Evolutionary conservation across 2,888 invertebrate genomes (phyloP).

Genomic region (Aromia moschata): DNA sequence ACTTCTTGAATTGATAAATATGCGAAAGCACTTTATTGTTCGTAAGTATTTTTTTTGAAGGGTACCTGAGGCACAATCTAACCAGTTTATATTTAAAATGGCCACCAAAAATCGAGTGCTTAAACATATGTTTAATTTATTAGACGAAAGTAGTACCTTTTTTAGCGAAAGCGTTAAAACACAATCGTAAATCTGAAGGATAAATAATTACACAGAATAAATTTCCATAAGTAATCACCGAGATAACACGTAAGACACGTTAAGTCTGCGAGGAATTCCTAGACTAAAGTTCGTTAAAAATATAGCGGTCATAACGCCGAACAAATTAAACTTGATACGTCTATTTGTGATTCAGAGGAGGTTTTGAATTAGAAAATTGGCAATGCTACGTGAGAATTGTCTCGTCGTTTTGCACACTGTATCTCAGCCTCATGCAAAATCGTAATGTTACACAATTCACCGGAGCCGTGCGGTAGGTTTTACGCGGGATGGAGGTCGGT

Average conservation of each 20-base stretch:
- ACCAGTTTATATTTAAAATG: too few species aligned
- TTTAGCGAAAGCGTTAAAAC: slow-evolving; percentile 9
- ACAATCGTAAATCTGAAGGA: neutral
- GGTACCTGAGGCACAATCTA: too few species aligned
- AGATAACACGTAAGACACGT: slow-evolving; percentile 2
- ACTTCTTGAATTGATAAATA: too few species aligned
- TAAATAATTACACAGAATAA: slow-evolving; percentile 1
- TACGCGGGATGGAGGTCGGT: slow-evolving; percentile 1
- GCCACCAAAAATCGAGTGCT: too few species aligned
- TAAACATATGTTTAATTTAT: too few species aligned
- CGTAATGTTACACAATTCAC: slow-evolving; percentile 19
- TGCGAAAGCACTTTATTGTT: too few species aligned
- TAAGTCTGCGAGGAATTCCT: slow-evolving; percentile 19
- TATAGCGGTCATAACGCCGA: slow-evolving; percentile 11
- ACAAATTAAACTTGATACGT: slow-evolving; percentile 27
- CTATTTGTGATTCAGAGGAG: slow-evolving; percentile 45
- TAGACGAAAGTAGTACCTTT: neutral
- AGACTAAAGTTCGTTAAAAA: slow-evolving; percentile 23
- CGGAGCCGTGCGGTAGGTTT: slow-evolving; percentile 4
- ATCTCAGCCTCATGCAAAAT: slow-evolving; percentile 19
- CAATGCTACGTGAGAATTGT: slow-evolving; percentile 48
- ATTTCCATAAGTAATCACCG: slow-evolving; percentile 15
- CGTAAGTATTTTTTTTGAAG: too few species aligned
- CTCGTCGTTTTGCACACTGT: slow-evolving; percentile 40
- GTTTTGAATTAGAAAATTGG: slow-evolving; percentile 49